Conservation (phyloP, 2,797 vertebrate genomes). For the Oryzias dopingdopingensis region DNA sequence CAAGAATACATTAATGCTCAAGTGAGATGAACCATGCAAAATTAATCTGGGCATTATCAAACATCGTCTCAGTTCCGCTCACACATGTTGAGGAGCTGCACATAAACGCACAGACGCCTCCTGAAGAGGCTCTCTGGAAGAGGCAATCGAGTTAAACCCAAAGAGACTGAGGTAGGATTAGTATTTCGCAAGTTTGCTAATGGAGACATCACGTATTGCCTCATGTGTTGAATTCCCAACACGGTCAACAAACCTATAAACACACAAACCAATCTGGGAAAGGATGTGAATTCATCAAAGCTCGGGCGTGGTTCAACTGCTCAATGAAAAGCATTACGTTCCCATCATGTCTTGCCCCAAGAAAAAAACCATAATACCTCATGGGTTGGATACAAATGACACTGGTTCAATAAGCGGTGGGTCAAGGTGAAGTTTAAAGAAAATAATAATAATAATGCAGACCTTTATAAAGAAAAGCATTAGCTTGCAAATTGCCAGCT, state of each 20-base stretch:
- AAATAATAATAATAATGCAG: neutral
- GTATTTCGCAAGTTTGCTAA: slow-evolving; percentile 15
- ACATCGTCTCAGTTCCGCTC: slow-evolving; percentile 61
- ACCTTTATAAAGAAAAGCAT: slow-evolving; percentile 22
- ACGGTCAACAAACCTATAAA: slow-evolving; percentile 3
- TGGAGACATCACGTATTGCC: slow-evolving; percentile 33
- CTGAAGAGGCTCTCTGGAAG: slow-evolving; percentile 36
- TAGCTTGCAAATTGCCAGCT: neutral
- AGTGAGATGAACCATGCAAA: slow-evolving; percentile 67
- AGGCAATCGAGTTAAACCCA: slow-evolving; percentile 46
- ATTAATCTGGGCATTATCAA: slow-evolving; percentile 72
- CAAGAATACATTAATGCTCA: slow-evolving; percentile 67
- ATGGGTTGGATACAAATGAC: slow-evolving; percentile 8
- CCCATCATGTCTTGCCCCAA: slow-evolving; percentile 11
- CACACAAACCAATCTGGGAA: slow-evolving; percentile 28
- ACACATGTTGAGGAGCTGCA: slow-evolving; percentile 33
- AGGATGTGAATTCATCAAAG: slow-evolving; percentile 17
- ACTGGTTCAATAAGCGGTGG: slow-evolving; percentile 3
- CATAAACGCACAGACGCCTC: slow-evolving; percentile 16
- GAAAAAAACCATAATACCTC: slow-evolving; percentile 7
- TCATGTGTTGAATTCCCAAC: slow-evolving; percentile 14
- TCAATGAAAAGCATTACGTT: slow-evolving; percentile 26
- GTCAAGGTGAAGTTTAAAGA: slow-evolving; percentile 5
- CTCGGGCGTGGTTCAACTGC: slow-evolving; percentile 10
- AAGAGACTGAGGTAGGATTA: slow-evolving; percentile 32